Base-by-base conservation (phyloP, 2,113 vertebrate genomes). In the Pluvialis apricaria region DNA sequence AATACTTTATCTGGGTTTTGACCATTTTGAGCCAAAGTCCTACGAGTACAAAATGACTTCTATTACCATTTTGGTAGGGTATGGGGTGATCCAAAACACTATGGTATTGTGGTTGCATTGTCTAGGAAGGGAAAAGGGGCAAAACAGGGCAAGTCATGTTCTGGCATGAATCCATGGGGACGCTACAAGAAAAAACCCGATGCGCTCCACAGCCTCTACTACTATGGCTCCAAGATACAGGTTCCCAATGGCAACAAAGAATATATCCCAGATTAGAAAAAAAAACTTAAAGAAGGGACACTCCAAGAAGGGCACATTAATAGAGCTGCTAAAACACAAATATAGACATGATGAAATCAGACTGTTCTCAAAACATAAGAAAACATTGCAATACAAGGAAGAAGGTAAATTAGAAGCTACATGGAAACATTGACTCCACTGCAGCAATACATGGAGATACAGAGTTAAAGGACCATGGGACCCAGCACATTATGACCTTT, bases 101-200 rank as follows among this genome's bases (percentile, higher is more conserved):
- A n/a, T 15, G 19, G 42, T 34, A 82, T 3, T 29, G 32, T 18
- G 9, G 38, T 15, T 55, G 10, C n/a, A 42, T 4, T 5, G 36
- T 26, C 22, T 14, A 28, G 26, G 17, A 91, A 72, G 13, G 14
- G 34, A 90, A 58, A 88, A 3, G 4, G 9, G 5, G 11, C 14
- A 83, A 92, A 86, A 31, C 9, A 70, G 45, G 45, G n/a, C 65
- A 79, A 52, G 24, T 22, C 47, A 10, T 28, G 3, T n/a, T 90
- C 49, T 54, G 32, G 11, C 15, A 69, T 54, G 66, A 69, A 28
- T 55, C 20, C 32, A 58, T 1, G 2, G 4, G 3, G 13, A 86
- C 4, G 54, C 17, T 20, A 62, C 13, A 52, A 6, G 21, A 5
- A 24, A 65, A 25, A 64, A 14, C 0, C 2, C 3, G 1, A 17